Evolutionary conservation across 2,113 vertebrate species (phyloP).

Genomic region (Hemichromis elongatus): DNA sequence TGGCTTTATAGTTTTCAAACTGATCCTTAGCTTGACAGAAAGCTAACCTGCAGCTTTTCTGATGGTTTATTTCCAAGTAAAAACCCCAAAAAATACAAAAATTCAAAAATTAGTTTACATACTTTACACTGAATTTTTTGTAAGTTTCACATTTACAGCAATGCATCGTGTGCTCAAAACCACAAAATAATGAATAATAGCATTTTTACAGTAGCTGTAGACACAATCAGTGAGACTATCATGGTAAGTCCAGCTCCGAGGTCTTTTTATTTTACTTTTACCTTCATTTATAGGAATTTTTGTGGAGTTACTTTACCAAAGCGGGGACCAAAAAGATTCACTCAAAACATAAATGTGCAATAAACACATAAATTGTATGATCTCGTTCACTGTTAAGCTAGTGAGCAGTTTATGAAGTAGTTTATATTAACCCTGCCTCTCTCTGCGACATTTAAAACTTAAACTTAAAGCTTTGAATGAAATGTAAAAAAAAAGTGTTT

Average conservation of each 20-base stretch:
- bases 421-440: not conserved
- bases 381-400: not conserved
- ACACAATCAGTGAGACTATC: fast-evolving
- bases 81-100: not conserved
- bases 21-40: not conserved
- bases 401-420: not conserved
- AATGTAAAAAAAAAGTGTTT: not conserved
- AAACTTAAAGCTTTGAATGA: not conserved
- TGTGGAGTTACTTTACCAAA: fast-evolving
- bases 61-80: not conserved
- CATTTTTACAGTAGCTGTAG: not conserved
- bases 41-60: not conserved
- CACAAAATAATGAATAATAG: not conserved
- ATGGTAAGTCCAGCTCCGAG: fast-evolving
- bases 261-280: not conserved
- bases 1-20: not conserved
- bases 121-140: not conserved
- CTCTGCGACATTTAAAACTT: not conserved
- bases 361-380: not conserved
- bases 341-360: not conserved
- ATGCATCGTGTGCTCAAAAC: not conserved
- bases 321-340: not conserved
- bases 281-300: not conserved
- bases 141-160: fast-evolving
- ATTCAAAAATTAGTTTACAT: not conserved